Conservation (phyloP, 2,113 vertebrate species). For the Paralichthys olivaceus region DNA sequence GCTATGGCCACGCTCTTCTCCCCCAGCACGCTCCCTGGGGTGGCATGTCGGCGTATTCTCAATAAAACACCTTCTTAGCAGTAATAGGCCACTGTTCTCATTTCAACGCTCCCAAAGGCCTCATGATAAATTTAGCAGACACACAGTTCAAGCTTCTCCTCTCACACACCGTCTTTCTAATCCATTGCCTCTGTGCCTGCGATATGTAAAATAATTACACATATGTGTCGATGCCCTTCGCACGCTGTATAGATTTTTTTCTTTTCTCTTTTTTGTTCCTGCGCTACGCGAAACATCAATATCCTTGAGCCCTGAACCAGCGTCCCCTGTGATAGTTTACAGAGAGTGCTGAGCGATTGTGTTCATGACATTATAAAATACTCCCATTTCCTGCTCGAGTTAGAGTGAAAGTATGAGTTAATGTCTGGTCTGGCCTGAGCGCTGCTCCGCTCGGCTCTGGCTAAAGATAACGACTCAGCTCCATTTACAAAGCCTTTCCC, state of each 20-base stretch:
- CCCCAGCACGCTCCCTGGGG: slow-evolving; percentile 81
- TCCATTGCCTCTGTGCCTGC: slow-evolving; percentile 68
- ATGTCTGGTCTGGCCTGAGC: slow-evolving; percentile 69
- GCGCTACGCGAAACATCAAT: slow-evolving; percentile 62
- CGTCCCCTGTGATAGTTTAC: slow-evolving; percentile 68
- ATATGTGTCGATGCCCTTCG: slow-evolving; percentile 68
- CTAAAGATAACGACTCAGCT: slow-evolving; percentile 72
- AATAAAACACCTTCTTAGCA: slow-evolving; percentile 95
- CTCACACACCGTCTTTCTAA: slow-evolving; percentile 71
- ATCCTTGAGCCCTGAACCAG: slow-evolving; percentile 62
- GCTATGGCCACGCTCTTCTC: slow-evolving; percentile 70
- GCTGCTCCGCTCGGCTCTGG: slow-evolving; percentile 33
- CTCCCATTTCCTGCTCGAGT: slow-evolving; percentile 76
- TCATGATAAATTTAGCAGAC: slow-evolving; percentile 91
- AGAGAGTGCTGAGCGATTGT: slow-evolving; percentile 65
- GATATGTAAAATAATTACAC: slow-evolving; percentile 80
- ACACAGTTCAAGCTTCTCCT: slow-evolving; percentile 84
- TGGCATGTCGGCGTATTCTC: slow-evolving; percentile 83
- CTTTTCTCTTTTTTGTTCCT: not conserved
- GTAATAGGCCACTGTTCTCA: slow-evolving; percentile 91
- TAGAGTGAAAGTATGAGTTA: slow-evolving; percentile 80
- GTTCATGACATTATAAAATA: slow-evolving; percentile 79
- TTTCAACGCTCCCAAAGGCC: slow-evolving; percentile 91
- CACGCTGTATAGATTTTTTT: slow-evolving; percentile 53
- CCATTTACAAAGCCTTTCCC: slow-evolving; percentile 70